Evolutionary conservation across 2,888 invertebrate genomes (phyloP).

Genomic region (Dorcus parallelipipedus): DNA sequence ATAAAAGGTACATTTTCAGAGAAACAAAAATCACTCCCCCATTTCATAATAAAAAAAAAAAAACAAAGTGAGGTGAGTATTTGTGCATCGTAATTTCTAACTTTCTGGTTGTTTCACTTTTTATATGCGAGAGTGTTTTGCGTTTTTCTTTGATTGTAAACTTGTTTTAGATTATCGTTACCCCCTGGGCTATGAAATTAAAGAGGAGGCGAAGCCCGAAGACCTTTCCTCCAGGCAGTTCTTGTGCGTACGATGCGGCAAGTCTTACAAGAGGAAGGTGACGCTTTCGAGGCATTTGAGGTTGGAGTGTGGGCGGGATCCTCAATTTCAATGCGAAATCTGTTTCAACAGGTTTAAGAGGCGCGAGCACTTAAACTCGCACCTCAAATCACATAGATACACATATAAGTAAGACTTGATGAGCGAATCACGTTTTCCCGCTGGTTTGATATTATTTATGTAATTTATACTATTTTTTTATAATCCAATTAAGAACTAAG

Average conservation of each 20-base stretch:
- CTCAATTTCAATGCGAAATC: constrained; percentile 55
- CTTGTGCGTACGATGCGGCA: constrained; percentile 2
- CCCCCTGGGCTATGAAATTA: background rate
- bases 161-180: background rate
- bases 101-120: no score
- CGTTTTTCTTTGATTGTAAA: background rate
- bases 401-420: no score
- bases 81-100: background rate
- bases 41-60: background rate
- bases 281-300: constrained; percentile 58
- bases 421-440: no score
- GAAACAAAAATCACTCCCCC: no score
- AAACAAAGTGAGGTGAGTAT: background rate
- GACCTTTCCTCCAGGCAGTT: background rate
- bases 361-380: constrained; percentile 7
- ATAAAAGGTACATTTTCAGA: no score
- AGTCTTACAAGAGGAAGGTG: constrained; percentile 1
- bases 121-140: no score
- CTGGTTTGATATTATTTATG: no score
- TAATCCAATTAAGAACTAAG: no score
- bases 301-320: constrained; percentile 65
- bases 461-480: no score
- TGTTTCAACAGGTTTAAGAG: constrained; percentile 8
- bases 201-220: background rate
- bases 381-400: background rate